These are phyloP conservation scores for Galbula dea DNA, from an alignment of 2,113 vertebrate genomes.

Conservation along the genomic window DNA sequence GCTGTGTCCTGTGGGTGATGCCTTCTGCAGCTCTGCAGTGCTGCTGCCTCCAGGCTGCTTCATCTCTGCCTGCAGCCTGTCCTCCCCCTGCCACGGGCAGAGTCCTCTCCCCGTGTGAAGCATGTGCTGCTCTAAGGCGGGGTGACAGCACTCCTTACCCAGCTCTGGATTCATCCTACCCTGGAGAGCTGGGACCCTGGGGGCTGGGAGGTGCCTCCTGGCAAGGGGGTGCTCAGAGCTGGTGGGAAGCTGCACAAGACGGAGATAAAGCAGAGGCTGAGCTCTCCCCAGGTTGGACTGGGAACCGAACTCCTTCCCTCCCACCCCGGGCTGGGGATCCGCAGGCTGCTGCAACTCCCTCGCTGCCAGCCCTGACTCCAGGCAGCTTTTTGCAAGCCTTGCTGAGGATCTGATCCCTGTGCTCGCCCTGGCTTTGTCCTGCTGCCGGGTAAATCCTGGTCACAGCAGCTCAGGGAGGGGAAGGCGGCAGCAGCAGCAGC, in stretches of 20 bases:
- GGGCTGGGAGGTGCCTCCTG: fast-evolving
- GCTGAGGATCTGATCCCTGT: neutral
- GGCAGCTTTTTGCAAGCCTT: neutral
- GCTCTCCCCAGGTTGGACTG: neutral
- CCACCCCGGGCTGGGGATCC: neutral
- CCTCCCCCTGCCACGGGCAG: neutral
- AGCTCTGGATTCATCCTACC: fast-evolving
- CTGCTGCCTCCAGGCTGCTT: neutral
- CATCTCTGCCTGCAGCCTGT: neutral
- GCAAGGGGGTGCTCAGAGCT: too few species aligned
- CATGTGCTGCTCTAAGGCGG: fast-evolving
- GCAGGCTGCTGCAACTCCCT: neutral
- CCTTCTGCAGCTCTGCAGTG: neutral
- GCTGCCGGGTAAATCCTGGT: neutral
- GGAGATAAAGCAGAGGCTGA: neutral
- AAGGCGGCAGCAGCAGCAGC: neutral
- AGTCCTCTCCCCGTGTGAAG: neutral
- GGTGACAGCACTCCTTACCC: fast-evolving
- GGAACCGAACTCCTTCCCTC: neutral
- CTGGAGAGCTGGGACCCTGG: neutral
- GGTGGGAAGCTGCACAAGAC: neutral
- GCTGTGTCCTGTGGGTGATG: neutral
- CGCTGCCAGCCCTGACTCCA: too few species aligned
- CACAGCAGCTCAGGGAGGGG: neutral
- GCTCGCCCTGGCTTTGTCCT: neutral